Evolutionary conservation across 2,113 vertebrate species (phyloP), one percentile per base, ranked within the genome.

Genomic region (Mixornis gularis): DNA sequence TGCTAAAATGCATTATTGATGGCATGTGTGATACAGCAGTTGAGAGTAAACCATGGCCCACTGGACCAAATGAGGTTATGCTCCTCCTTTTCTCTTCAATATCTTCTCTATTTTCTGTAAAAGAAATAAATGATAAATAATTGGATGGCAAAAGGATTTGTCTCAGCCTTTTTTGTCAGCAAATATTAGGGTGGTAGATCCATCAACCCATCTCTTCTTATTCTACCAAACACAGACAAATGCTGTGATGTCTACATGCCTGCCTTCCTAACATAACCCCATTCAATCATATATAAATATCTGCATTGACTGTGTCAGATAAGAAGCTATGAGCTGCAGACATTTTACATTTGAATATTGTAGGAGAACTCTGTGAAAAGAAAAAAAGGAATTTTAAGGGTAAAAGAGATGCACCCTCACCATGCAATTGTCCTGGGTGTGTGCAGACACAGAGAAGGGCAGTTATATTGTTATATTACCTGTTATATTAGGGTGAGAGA

Each of bases 401-500:
- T 41, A 19, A 51, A 22, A 66, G 36, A 64, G 15, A 68, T 51
- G 22, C 12, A 48, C 25, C 32, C 18, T 86, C 30, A n/a, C 12
- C 30, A 8, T 32, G 18, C 0, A 0, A n/a, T 66, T 70, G 6
- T 64, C n/a, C 44, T 0, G 0, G 3, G 3, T 7, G 6, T 40
- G 13, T 43, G 27, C 27, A 80, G 60, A 34, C 18, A 41, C 9
- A 34, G 1, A 34, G 60, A 76, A 73, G 16, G 4, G 22, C 21
- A 53, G 22, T 5, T 38, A 38, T 38, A 38, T 38, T 38, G 38
- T 38, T 38, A 38, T 38, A 38, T 38, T 38, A 38, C 30, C 10
- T 72, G 7, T 26, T 49, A 17, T 9, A 34, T 34, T n/a, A 58
- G 17, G 55, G 12, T 46, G 10, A 65, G 51, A 74, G 76, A 87